Conservation (phyloP, 2,797 vertebrate genomes). For the Liasis olivaceus region DNA sequence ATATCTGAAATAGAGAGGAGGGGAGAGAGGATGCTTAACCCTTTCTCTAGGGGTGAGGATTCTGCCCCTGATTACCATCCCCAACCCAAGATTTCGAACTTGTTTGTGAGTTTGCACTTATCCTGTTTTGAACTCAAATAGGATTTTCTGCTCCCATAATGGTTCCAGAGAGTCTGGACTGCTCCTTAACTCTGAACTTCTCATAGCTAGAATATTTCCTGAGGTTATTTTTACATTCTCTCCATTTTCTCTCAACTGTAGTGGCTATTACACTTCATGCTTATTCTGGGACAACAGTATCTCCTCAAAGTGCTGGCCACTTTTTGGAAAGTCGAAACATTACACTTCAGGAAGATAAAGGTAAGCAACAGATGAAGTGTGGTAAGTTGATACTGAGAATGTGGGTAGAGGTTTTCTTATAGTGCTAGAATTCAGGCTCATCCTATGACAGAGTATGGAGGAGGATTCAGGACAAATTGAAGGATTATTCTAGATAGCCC, state of each 20-base stretch:
- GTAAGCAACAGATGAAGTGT: not conserved
- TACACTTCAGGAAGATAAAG: not conserved
- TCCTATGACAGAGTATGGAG: not conserved
- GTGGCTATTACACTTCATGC: not conserved
- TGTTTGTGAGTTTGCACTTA: not conserved
- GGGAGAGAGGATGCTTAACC: not conserved
- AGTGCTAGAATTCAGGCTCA: not conserved
- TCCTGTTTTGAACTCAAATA: not conserved
- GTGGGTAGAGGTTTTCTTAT: not conserved
- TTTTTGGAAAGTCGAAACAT: not conserved
- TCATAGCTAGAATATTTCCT: not conserved
- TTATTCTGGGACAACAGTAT: not conserved
- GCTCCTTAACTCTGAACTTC: not conserved
- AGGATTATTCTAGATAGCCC: not conserved
- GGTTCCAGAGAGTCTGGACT: not conserved
- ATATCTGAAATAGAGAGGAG: not conserved
- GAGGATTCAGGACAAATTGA: not conserved
- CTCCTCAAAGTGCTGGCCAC: not conserved
- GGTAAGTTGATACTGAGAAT: not conserved
- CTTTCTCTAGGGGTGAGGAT: not conserved
- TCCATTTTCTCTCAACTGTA: constrained; percentile 1
- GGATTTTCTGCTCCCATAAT: not conserved
- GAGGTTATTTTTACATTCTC: not conserved
- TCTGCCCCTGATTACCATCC: not conserved
- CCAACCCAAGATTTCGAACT: not conserved